Evolutionary conservation across 2,797 vertebrate genomes (phyloP), one percentile per base, ranked within the genome.

Genomic region (Zalophus californianus): DNA sequence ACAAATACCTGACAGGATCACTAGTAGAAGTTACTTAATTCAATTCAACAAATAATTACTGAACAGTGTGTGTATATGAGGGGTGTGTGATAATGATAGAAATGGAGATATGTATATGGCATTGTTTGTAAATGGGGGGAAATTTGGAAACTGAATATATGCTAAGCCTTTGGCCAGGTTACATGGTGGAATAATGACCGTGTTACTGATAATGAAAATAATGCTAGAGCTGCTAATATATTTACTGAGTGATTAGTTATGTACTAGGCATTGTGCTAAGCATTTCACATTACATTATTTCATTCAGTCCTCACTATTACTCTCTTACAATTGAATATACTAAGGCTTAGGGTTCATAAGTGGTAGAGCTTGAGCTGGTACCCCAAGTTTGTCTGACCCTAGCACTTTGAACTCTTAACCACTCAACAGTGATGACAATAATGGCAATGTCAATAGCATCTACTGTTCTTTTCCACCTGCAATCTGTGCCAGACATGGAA

Each of bases 171-270:
- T 48, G 21, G 25, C 38, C 20, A 80, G 29, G 35, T 75, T 86
- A 38, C 75, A 68, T 7, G 2, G 9, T 80, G n/a, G 80, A 86
- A 92, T 89, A 54, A 68, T 54, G 52, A 90, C 12, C 10, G 9
- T 82, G 44, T 91, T 94, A 70, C 68, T 60, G 77, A 82, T 44
- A 56, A 78, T 41, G 72, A 92, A 97, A 96, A 92, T 29, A 88
- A 85, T 1, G 7, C 35, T 85, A 73, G 2, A 89, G 50, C 23
- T 92, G 78, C 56, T 68, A 89, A 86, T 82, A 77, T 41, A 27
- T 72, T 77, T 82, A 88, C 1, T 48, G 32, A 89, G 64, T 79
- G 54, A n/a, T 54, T 70, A 56, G 73, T 79, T 88, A 89, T 52
- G 12, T 78, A 25, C 32, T 48, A 56, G n/a, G 18, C 20, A 79